phyloP scores from a whole-genome alignment of 1,140 invertebrate species.

The Rhizoglyphus robini region DNA sequence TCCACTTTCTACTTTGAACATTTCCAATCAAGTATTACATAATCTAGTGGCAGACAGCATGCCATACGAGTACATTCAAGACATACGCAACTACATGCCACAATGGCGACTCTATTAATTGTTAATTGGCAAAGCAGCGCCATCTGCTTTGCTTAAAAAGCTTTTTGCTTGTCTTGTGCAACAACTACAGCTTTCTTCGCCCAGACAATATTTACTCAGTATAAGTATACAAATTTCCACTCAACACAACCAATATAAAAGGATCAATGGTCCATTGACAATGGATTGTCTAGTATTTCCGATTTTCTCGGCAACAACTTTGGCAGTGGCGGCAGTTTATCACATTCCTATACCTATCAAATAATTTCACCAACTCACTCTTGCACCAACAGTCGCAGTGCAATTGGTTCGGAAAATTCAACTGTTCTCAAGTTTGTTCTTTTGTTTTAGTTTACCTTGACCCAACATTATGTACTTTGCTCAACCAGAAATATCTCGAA shows the following conservation, averaged over 20 bases:
- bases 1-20: too few species aligned
- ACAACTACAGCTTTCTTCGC: conserved; percentile 22
- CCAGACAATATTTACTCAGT: conserved; percentile 22
- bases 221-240: too few species aligned
- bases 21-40: too few species aligned
- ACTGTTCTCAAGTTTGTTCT: conserved; percentile 5
- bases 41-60: too few species aligned
- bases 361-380: not conserved
- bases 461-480: conserved; percentile 25
- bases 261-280: too few species aligned
- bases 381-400: conserved; percentile 20
- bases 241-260: not conserved
- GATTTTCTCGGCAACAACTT: not conserved
- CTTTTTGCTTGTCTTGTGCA: too few species aligned
- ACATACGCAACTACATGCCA: too few species aligned
- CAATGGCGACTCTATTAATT: too few species aligned
- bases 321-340: not conserved
- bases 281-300: not conserved
- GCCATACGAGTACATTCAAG: too few species aligned
- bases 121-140: too few species aligned
- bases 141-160: too few species aligned
- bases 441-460: conserved; percentile 5
- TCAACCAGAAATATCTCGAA: conserved; percentile 92
- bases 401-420: conserved; percentile 22
- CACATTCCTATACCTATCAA: conserved; percentile 4